Percentiles rank a stretch among this genome's conserved stretches.
Conservation (phyloP, 2,113 vertebrate species). For the Equus quagga region DNA sequence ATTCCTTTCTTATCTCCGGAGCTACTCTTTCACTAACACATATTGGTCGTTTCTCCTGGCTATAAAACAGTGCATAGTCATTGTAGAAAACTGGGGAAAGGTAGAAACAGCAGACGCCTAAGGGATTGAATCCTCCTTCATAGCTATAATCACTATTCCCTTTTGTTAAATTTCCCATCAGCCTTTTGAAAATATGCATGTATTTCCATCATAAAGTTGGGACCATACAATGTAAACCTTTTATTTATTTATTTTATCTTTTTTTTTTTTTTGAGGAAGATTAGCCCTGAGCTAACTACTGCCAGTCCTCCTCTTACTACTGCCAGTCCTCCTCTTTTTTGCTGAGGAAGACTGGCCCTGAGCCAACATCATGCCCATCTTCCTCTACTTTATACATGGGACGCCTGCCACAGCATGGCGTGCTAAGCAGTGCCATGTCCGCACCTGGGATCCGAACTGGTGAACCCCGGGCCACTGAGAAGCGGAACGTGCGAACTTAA, state of each 20-base stretch:
- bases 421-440: no score
- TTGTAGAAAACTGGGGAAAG: neutral
- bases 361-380: no score
- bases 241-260: neutral
- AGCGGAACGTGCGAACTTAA: no score
- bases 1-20: neutral
- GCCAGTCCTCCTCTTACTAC: no score
- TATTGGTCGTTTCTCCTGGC: neutral
- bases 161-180: neutral
- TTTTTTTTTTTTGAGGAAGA: no score
- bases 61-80: neutral
- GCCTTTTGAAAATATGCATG: neutral
- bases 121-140: neutral
- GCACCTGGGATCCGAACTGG: no score
- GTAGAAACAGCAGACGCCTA: neutral
- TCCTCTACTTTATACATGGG: no score
- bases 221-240: neutral
- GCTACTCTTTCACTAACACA: fast-evolving
- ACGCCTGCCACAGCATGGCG: no score
- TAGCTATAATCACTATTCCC: neutral
- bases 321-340: no score
- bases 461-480: no score
- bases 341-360: no score
- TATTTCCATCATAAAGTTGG: neutral
- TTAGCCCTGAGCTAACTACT: no score